Conservation (phyloP, 2,797 vertebrate genomes). For the Natrix natrix region DNA sequence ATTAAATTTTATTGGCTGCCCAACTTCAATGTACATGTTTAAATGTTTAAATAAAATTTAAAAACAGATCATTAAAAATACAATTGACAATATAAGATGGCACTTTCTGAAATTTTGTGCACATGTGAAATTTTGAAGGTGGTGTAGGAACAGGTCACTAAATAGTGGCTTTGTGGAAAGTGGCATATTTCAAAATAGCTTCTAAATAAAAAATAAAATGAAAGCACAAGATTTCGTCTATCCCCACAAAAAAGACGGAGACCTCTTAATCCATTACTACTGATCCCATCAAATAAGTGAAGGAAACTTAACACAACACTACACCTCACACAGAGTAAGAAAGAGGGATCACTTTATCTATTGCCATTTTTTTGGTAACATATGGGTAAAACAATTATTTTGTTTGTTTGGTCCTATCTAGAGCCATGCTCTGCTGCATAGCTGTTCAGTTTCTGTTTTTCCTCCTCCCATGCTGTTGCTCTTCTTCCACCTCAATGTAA, state of each 20-base stretch:
- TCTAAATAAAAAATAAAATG: not conserved
- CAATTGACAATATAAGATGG: not conserved
- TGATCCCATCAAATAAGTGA: not conserved
- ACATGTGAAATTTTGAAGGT: not conserved
- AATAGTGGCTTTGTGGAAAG: not conserved
- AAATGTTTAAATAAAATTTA: not conserved
- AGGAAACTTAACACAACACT: not conserved
- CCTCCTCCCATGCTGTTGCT: not conserved
- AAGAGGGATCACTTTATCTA: not conserved
- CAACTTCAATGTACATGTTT: not conserved
- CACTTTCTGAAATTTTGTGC: not conserved
- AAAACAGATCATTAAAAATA: not conserved
- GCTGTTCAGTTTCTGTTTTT: not conserved
- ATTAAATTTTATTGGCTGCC: not conserved
- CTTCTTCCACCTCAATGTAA: not conserved
- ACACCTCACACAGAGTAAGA: not conserved
- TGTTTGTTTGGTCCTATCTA: not conserved
- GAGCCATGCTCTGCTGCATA: not conserved
- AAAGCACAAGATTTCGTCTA: not conserved
- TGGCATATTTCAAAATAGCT: not conserved
- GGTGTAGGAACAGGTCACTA: not conserved
- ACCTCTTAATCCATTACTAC: not conserved
- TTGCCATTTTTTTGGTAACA: not conserved
- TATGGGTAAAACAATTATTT: not conserved
- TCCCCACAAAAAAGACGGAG: not conserved